A percentile compares a stretch with the other conserved stretches of the same genome.
These are phyloP conservation scores for Drosophila tropicalis DNA, from an alignment of 1,140 invertebrate species.

Conservation along the genomic window DNA sequence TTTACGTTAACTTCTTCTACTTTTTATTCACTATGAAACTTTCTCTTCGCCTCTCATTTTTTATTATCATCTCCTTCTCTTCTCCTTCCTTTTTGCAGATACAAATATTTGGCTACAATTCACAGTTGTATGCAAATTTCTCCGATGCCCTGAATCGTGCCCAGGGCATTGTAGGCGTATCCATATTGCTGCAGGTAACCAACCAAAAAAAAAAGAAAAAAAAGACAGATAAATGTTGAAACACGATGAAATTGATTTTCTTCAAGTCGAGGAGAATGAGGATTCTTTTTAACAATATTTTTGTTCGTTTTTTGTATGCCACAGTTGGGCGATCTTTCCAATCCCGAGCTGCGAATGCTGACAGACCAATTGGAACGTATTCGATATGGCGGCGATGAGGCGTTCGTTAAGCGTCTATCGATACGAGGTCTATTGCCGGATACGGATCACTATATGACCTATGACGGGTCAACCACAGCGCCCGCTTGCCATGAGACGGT, in stretches of 20 bases:
- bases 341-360: slow-evolving; percentile 92
- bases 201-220: background rate
- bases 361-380: slow-evolving; percentile 95
- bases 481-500: slow-evolving; percentile 96
- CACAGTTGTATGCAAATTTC: slow-evolving; percentile 95
- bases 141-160: slow-evolving; percentile 94
- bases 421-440: slow-evolving; percentile 94
- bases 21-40: slow-evolving; percentile 1
- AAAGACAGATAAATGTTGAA: no score
- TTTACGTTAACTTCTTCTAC: background rate
- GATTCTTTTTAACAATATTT: no score
- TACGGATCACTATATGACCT: slow-evolving; percentile 98
- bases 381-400: slow-evolving; percentile 92
- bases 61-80: no score
- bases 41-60: slow-evolving; percentile 16
- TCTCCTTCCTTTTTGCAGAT: slow-evolving; percentile 88
- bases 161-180: slow-evolving; percentile 94
- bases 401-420: slow-evolving; percentile 91
- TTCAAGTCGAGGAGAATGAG: no score
- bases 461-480: slow-evolving; percentile 97
- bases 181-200: slow-evolving; percentile 92
- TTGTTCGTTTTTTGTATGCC: no score
- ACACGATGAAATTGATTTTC: no score
- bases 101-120: slow-evolving; percentile 97
- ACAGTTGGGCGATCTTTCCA: slow-evolving; percentile 92